These are phyloP conservation scores for Maccullochella peelii DNA, from an alignment of 2,113 vertebrate species.

Conservation along the genomic window DNA sequence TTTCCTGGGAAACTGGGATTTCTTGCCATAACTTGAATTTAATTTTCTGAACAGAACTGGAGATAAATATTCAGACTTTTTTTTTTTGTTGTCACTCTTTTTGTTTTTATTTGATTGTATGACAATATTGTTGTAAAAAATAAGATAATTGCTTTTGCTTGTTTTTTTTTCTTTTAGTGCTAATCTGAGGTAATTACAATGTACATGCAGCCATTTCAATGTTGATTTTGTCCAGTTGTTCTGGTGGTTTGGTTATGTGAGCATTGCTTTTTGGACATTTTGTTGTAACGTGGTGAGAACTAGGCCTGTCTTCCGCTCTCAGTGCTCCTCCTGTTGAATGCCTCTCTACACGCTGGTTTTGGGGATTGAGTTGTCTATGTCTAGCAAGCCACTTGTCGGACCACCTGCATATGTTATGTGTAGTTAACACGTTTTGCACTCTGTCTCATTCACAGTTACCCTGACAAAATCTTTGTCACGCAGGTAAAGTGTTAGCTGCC, in stretches of 20 bases:
- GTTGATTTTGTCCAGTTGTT: neutral
- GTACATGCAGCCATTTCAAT: neutral
- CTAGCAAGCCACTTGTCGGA: conserved; percentile 22
- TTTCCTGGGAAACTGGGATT: neutral
- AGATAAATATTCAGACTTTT: neutral
- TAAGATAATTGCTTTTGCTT: too few relatives aligned
- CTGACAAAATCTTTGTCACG: neutral
- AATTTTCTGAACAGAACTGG: neutral
- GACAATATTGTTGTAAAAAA: neutral
- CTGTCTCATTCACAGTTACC: neutral
- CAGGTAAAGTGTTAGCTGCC: neutral
- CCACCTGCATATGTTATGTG: neutral
- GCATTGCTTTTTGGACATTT: neutral
- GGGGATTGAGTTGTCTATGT: neutral
- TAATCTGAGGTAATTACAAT: neutral
- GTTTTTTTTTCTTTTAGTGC: neutral
- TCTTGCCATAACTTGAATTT: neutral
- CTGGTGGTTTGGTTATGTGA: neutral
- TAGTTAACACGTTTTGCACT: conserved; percentile 1
- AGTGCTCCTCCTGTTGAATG: neutral
- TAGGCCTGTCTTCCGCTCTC: neutral
- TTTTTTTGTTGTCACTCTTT: neutral
- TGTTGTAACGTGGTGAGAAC: neutral
- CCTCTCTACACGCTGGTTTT: conserved; percentile 3
- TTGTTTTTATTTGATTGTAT: neutral